Percentiles rank a stretch among this genome's conserved stretches.
These are phyloP conservation scores for Cantharis lateralis DNA, from an alignment of 2,888 invertebrate species.

Conservation along the genomic window DNA sequence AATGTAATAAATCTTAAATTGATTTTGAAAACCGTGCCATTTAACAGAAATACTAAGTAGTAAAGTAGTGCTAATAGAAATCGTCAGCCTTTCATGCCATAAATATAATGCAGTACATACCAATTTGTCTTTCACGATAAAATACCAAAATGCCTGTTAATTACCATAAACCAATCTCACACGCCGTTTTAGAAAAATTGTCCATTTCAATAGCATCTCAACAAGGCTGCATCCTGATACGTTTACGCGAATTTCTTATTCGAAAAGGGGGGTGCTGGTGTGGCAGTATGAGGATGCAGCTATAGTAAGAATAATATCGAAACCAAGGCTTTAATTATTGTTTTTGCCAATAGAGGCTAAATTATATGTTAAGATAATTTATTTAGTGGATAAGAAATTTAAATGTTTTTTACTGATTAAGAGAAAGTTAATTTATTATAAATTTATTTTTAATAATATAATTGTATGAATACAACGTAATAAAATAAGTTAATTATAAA, in stretches of 20 bases:
- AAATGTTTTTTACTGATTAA: slow-evolving; percentile 9
- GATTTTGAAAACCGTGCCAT: slow-evolving; percentile 8
- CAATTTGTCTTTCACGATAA: slow-evolving; percentile 24
- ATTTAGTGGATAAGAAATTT: not conserved
- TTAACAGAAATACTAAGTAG: not conserved
- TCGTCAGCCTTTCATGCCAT: slow-evolving; percentile 3
- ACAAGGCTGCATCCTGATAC: not conserved
- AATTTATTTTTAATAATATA: slow-evolving; percentile 3
- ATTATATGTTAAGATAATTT: slow-evolving; percentile 7
- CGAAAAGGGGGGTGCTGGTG: not conserved
- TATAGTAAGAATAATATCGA: not conserved
- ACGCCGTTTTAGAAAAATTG: not conserved
- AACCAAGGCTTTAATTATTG: not conserved
- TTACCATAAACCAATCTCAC: slow-evolving; percentile 4
- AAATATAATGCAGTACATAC: slow-evolving; percentile 17
- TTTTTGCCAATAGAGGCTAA: slow-evolving; percentile 30
- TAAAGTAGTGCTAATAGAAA: not conserved
- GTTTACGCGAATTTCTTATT: no score
- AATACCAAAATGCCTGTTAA: not conserved
- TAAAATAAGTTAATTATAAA: not conserved
- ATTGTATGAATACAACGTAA: not conserved
- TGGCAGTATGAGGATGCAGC: not conserved
- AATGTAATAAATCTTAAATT: not conserved
- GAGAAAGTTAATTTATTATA: not conserved
- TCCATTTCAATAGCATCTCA: not conserved